phyloP scores from a whole-genome alignment of 2,113 vertebrate species.

The Brachypodius melanocephalos region DNA sequence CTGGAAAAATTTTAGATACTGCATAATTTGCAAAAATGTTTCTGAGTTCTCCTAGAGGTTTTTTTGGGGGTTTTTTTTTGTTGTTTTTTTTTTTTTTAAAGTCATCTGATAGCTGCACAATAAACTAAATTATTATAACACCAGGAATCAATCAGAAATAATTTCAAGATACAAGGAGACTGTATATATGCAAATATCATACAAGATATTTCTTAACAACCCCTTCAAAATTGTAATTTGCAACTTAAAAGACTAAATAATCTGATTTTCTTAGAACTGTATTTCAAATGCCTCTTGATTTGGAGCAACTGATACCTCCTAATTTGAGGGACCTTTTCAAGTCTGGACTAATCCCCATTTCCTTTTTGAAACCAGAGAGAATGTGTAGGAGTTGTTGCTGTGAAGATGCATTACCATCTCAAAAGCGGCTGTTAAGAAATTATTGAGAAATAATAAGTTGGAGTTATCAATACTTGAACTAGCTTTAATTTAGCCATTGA shows the following conservation, averaged over 20 bases:
- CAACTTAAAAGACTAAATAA: constrained; percentile 13
- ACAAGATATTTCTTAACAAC: background rate
- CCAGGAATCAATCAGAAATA: background rate
- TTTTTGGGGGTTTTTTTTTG: too few relatives aligned
- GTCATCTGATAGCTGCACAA: background rate
- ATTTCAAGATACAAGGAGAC: background rate
- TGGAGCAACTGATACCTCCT: background rate
- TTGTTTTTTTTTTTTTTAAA: background rate
- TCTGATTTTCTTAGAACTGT: background rate
- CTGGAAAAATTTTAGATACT: background rate
- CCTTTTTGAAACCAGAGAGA: background rate
- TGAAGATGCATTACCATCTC: background rate
- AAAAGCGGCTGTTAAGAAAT: background rate
- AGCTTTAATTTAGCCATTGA: background rate
- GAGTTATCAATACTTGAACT: background rate
- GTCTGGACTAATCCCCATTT: background rate
- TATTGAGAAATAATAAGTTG: background rate
- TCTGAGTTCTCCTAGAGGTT: background rate
- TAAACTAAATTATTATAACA: background rate
- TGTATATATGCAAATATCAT: background rate
- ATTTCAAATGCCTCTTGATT: background rate
- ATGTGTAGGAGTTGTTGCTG: background rate
- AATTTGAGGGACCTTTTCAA: background rate
- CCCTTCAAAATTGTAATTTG: background rate
- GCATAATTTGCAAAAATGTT: background rate